Evolutionary conservation across 2,797 vertebrate genomes (phyloP), one percentile per base, ranked within the genome.

Genomic region (Channallabes apus): DNA sequence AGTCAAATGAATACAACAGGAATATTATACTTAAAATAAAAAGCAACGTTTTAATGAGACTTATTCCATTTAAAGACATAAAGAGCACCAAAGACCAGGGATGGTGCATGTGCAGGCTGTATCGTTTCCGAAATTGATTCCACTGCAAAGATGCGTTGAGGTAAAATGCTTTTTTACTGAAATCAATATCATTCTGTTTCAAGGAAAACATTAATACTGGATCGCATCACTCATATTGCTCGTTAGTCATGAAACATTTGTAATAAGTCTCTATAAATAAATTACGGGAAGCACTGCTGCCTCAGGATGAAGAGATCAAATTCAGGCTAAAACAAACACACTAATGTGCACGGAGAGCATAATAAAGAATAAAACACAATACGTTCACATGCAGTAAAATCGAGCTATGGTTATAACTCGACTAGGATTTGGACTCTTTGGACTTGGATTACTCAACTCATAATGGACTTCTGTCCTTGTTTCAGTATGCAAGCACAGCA

Each of bases 211-310:
- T 64, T 64, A n/a, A 62, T 64, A 27, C 59, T 20, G 78, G 61
- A 80, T 51, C 17, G 3, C n/a, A 29, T 80, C 7, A 59, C 58
- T 79, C 58, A 62, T 61, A 79, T n/a, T 17, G 32, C 58, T 62
- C 61, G n/a, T 79, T 61, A 32, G 38, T 46, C 32, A 9, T 12
- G 78, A 65, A 65, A 80, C 61, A 80, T 80, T 80, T 11, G 38
- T 64, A 62, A 80, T 80, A 80, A 80, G 61, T 80, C 22, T 80
- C 58, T 24, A 38, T 79, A 79, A 79, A 79, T 79, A 12, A 61
- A 61, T 65, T 27, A 46, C 14, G 12, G 61, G 38, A 65, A 46
- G 61, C 5, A 51, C 38, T 46, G 61, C 78, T 65, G 61, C 8
- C 35, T 80, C 76, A 62, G 76, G 22, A 22, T 79, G 38, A 79